Conservation (phyloP, 2,113 vertebrate genomes). For the Verasper variegatus region DNA sequence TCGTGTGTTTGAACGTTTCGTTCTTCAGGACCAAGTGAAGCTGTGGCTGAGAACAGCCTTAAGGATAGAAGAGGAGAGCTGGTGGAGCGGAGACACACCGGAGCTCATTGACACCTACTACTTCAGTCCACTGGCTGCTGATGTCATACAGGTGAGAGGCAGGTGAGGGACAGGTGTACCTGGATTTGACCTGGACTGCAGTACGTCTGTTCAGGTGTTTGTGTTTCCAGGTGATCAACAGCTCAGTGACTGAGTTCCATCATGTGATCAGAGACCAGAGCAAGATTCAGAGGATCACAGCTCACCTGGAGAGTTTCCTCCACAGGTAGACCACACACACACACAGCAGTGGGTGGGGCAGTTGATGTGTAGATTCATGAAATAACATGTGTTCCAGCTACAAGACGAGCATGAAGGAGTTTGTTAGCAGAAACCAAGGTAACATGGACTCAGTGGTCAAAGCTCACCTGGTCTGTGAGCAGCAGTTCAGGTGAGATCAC, state of each 20-base stretch:
- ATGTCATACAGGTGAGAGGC: conserved; percentile 86
- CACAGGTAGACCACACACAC: conserved; percentile 76
- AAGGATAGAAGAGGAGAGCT: conserved; percentile 82
- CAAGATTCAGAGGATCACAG: conserved; percentile 63
- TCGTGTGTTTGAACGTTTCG: neutral
- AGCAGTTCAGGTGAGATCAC: conserved; percentile 85
- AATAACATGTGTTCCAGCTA: conserved; percentile 81
- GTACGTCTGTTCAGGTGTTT: neutral
- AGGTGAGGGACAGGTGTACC: neutral
- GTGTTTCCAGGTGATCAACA: conserved; percentile 78
- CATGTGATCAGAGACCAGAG: conserved; percentile 66
- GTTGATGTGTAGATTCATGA: neutral
- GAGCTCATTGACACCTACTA: conserved; percentile 80
- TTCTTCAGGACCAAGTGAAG: conserved; percentile 67
- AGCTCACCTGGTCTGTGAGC: conserved; percentile 86
- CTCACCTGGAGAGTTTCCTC: conserved; percentile 82
- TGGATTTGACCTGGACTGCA: neutral
- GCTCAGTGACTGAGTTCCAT: conserved; percentile 67
- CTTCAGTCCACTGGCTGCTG: conserved; percentile 87
- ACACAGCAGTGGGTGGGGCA: too few relatives aligned
- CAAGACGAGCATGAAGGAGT: conserved; percentile 80
- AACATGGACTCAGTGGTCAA: conserved; percentile 82
- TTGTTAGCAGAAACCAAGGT: conserved; percentile 79
- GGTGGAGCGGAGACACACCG: conserved; percentile 80
- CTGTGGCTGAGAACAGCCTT: conserved; percentile 80